Evolutionary conservation across 2,888 invertebrate species (phyloP).

Genomic region (Polydesmus complanatus): DNA sequence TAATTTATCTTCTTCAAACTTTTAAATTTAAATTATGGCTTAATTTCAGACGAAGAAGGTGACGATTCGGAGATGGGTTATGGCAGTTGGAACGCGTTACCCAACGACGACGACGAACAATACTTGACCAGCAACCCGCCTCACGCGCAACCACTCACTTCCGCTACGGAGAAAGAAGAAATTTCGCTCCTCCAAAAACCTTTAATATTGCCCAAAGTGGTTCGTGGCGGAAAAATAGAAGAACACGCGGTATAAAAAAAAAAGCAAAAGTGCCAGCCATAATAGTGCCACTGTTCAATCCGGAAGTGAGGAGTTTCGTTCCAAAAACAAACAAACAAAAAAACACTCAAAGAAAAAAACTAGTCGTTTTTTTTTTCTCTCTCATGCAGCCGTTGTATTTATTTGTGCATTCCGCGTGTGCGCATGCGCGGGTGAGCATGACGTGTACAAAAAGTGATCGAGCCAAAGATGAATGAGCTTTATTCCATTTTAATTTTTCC

Average conservation of each 20-base stretch:
- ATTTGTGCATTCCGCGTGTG: no score
- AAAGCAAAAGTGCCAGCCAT: no score
- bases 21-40: neutral
- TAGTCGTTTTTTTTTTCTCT: no score
- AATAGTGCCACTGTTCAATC: no score
- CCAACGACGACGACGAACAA: conserved; percentile 16
- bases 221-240: neutral
- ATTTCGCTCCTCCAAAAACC: neutral
- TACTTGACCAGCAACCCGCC: conserved; percentile 8
- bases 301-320: no score
- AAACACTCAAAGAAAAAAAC: no score
- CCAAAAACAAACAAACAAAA: no score
- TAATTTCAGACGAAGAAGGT: conserved; percentile 12
- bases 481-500: no score
- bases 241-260: neutral
- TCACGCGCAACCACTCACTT: neutral
- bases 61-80: conserved; percentile 22
- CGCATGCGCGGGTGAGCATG: no score
- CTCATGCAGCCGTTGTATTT: no score
- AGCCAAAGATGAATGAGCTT: no score
- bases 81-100: conserved; percentile 17
- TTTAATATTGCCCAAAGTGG: neutral
- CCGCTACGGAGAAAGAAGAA: neutral
- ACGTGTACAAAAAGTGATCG: no score
- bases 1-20: neutral